These are phyloP conservation scores for Drosophila insularis DNA, from an alignment of 1,140 invertebrate species.

Conservation along the genomic window DNA sequence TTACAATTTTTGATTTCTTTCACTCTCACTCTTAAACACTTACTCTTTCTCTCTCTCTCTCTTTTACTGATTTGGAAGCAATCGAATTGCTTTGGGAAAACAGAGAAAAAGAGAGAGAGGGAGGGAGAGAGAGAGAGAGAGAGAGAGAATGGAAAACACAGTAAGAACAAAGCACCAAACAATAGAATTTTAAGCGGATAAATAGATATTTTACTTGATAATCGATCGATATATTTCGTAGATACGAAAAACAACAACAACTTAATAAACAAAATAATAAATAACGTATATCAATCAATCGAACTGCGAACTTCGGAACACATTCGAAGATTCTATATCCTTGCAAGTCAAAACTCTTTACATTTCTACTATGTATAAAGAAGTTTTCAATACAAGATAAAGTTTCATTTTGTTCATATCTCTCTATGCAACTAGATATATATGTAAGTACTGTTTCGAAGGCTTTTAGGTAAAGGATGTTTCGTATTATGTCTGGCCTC, in stretches of 20 bases:
- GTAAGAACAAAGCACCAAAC: conserved; percentile 82
- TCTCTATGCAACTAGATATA: too few species aligned
- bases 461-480: too few species aligned
- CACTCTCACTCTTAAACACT: conserved; percentile 40
- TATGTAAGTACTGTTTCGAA: too few species aligned
- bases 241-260: conserved; percentile 28
- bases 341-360: background rate
- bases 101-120: too few species aligned
- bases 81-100: conserved; percentile 56
- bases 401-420: too few species aligned
- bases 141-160: conserved; percentile 46
- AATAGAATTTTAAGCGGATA: conserved; percentile 73
- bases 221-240: conserved; percentile 28
- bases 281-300: background rate
- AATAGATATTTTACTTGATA: conserved; percentile 53
- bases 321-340: background rate
- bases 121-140: too few species aligned
- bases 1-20: conserved; percentile 26
- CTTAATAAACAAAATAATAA: background rate
- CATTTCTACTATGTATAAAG: background rate
- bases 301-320: background rate
- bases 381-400: too few species aligned
- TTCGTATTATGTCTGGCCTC: too few species aligned
- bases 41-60: conserved; percentile 20
- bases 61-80: conserved; percentile 24